Evolutionary conservation across 2,113 vertebrate species (phyloP).

Genomic region (Synchiropus splendidus): DNA sequence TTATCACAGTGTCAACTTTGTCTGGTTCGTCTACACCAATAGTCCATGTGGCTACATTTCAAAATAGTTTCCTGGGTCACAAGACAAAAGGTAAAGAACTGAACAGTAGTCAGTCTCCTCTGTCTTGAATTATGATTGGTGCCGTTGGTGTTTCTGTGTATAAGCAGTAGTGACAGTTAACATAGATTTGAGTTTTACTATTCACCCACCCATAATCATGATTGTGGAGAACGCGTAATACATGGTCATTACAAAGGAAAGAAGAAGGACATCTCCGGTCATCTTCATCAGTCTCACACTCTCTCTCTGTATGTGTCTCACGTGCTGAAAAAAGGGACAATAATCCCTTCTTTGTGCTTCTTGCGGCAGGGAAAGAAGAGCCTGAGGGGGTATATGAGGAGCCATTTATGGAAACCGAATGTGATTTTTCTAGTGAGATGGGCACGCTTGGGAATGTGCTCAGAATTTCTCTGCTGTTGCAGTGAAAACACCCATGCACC

Average conservation of each 20-base stretch:
- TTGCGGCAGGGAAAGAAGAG: conserved; percentile 14
- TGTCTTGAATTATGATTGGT: too few species aligned
- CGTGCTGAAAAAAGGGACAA: conserved; percentile 30
- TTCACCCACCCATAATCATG: conserved; percentile 25
- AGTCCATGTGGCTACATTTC: too few species aligned
- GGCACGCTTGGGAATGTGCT: conserved; percentile 12
- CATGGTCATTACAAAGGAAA: conserved; percentile 40
- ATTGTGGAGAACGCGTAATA: conserved; percentile 14
- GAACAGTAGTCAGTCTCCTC: too few species aligned
- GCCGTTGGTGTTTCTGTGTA: too few species aligned
- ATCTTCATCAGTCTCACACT: conserved; percentile 48
- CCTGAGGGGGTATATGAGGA: conserved; percentile 14
- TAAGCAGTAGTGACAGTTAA: too few species aligned
- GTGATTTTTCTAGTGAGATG: conserved; percentile 30
- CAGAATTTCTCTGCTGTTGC: too few species aligned
- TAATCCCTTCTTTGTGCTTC: conserved; percentile 43
- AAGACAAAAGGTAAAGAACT: too few species aligned
- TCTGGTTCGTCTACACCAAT: too few species aligned
- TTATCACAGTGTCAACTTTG: too few species aligned
- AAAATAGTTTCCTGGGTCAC: too few species aligned
- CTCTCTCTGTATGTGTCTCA: conserved; percentile 12
- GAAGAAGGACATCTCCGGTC: conserved; percentile 23
- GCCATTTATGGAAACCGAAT: conserved; percentile 37
- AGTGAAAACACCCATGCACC: too few species aligned
- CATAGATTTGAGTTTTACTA: conserved; percentile 36